These are phyloP conservation scores for Hemaris fuciformis DNA, from an alignment of 2,888 invertebrate genomes.

Conservation along the genomic window DNA sequence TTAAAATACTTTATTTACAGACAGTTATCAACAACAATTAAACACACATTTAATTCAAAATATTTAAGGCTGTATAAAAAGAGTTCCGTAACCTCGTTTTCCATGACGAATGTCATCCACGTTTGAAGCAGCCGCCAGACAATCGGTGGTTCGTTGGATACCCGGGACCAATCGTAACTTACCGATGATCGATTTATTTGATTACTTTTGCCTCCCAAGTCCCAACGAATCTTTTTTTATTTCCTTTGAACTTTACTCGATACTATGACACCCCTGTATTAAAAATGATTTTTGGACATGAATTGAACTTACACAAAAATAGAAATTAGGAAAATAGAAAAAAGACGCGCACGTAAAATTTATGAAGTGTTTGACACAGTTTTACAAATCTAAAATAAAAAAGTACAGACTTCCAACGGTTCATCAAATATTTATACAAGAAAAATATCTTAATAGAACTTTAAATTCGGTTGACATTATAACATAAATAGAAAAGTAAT, in stretches of 20 bases:
- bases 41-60: not conserved
- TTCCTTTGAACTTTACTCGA: too few species aligned
- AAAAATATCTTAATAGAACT: not conserved
- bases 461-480: not conserved
- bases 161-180: conserved; percentile 61
- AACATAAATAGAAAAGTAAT: not conserved
- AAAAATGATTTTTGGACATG: too few species aligned
- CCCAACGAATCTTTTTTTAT: too few species aligned
- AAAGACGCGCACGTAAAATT: too few species aligned
- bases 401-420: too few species aligned
- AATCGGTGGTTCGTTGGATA: conserved; percentile 41
- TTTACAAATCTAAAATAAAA: too few species aligned
- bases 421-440: not conserved
- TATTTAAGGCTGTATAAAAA: not conserved
- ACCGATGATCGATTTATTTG: conserved; percentile 64
- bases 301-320: too few species aligned
- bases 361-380: too few species aligned
- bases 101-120: conserved; percentile 60
- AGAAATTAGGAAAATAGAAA: too few species aligned
- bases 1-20: not conserved
- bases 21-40: not conserved
- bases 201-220: too few species aligned
- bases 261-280: too few species aligned
- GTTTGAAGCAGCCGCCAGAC: conserved; percentile 59
- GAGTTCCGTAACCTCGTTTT: conserved; percentile 18